Base-by-base conservation (phyloP, 2,888 invertebrate genomes). In the Helobdella robusta region DNA sequence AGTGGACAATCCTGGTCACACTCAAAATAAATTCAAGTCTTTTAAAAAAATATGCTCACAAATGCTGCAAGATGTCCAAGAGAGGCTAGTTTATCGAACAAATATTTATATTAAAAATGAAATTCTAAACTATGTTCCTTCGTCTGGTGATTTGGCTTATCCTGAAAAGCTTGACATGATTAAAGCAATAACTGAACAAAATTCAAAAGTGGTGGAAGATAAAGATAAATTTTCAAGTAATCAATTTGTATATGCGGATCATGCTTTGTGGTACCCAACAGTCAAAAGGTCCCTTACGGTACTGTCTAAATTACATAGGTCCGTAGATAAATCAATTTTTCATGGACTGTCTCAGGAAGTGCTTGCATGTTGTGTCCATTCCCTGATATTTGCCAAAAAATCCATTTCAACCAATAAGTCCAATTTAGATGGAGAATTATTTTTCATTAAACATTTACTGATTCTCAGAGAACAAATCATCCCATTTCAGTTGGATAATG, bases 251-350 rank as follows among this genome's bases (percentile, higher is more conserved):
- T n/a, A n/a, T n/a, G n/a, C n/a, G n/a, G n/a, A n/a, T n/a, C 97
- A 97, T 80, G 98, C 97, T 32, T 93, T 98, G 93, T 98, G 98
- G 98, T 98, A 97, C 80, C 98, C 98, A 0, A 94, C 92, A 0
- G 94, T 98, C 0, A 84, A 97, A 23, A 83, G 98, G 54, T 94
- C 97, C 0, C 81, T 98, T 23, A 91, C 95, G 25, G 95, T 94
- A 69, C 82, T 98, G 2, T 95, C 97, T 0, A 86, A 97, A 68
- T 83, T 93, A 0, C 89, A 88, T 78, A 85, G 94, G 61, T 97
- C 95, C 76, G 85, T 98, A 11, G 97, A 83, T 75, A 86, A 88
- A 71, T 87, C 89, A 61, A 94, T 94, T 30, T 98, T 98, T 81
- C 95, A 97, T 82, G 92, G 93, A 0, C 81, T 98, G 44, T 94